Evolutionary conservation across 2,888 invertebrate genomes (phyloP), one percentile per base, ranked within the genome.

Genomic region (Epirrita christyi): DNA sequence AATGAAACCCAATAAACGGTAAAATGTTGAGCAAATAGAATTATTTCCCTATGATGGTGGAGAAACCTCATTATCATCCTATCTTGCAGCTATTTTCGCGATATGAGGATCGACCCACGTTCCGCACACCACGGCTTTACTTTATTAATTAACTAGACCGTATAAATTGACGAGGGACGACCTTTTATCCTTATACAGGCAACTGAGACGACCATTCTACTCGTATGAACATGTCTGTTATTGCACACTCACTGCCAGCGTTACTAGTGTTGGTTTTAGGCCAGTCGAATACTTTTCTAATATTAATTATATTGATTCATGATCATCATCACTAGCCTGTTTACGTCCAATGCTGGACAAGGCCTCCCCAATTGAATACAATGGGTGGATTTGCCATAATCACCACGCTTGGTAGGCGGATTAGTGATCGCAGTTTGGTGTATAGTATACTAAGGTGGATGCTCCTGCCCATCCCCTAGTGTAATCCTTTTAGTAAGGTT

Each of bases 141-240:
- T 76, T 81, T 81, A 83, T 83, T 83, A 85, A 85, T 84, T 84
- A 86, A 88, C 73, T 85, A 81, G 83, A 84, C 82, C 81, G 86
- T 76, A 81, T 80, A 75, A 83, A 85, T 81, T 76, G 80, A 72
- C 70, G 70, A 74, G 80, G 76, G 68, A 59, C 61, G 65, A 65
- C 68, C 72, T 78, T 78, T 77, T 72, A 73, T 75, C 71, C 66
- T 34, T 37, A n/a, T 32, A 29, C 54, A 32, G 37, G 52, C 43
- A 40, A 11, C 11, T 13, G 40, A 50, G 38, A 45, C 11, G 46
- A 42, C 53, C 55, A 53, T 59, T 58, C 48, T 49, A n/a, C n/a
- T n/a, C n/a, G n/a, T n/a, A 48, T n/a, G 8, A 32, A 7, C 32
- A 32, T 32, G 32, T 32, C 7, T 32, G 8, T 2, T 32, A 2